Base-by-base conservation (phyloP, 2,113 vertebrate species). In the Neolamprologus caudopunctatus region DNA sequence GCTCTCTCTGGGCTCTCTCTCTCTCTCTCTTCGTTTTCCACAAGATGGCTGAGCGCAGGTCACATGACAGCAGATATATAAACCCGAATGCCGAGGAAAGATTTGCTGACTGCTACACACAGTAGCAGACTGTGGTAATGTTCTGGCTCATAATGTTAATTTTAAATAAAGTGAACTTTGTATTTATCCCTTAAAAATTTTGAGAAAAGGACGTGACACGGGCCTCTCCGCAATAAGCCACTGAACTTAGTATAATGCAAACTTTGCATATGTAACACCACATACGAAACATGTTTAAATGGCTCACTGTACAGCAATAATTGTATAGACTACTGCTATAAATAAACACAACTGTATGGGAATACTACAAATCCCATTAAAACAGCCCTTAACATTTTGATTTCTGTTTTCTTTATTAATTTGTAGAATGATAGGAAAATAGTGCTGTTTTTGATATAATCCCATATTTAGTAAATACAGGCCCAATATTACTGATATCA, bases 11-110 rank as follows among this genome's bases (percentile, higher is more conserved):
- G 50, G 24, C 78, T 85, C 83, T 86, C 83, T 71, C 31, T 33
- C 87, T 61, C 87, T 63, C 92, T 93, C 93, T 88, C 88, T 88
- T 63, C 93, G 94, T 85, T 95, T 94, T 96, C 94, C 95, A 97
- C 96, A 97, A 97, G 97, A 97, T 97, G 97, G 96, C 96, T 95
- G 96, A 94, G 92, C 63, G n/a, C 8, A 10, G 81, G 94, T 97
- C 96, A 97, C 96, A 88, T 97, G 97, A 97, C 96, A 75, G 10
- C 83, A 86, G 92, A 85, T 92, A 94, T 92, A 94, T 89, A 88
- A 93, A 83, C 94, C 96, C 93, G 95, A 94, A 95, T 93, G 93
- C 78, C n/a, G 73, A 40, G 19, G 31, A 85, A 63, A 89, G 82
- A 93, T 91, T 82, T 90, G 94, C 93, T 95, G 95, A 96, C 91